Base-by-base conservation (phyloP, 1,140 invertebrate genomes). In the Drepana arcuata region DNA sequence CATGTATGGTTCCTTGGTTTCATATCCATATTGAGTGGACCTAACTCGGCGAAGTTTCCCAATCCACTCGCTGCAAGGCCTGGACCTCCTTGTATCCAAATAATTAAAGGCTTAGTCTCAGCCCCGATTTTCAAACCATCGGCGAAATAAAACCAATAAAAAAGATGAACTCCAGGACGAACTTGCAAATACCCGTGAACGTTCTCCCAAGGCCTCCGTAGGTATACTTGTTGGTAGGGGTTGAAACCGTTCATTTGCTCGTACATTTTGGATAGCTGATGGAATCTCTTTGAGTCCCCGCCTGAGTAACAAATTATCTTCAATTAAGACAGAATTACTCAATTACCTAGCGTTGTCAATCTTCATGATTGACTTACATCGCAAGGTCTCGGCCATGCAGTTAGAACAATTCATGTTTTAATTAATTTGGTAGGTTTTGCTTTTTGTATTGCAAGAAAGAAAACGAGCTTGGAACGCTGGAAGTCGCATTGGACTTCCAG, bases 51-150 rank as follows among this genome's bases (percentile, higher is more conserved):
- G 41, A 81, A 81, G 37, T 75, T 74, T 7, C 57, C 73, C 16
- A 78, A 41, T 4, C 73, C 71, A 34, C 55, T 65, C 1, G 73
- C 72, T n/a, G 77, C 67, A 14, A 74, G 46, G 0, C 73, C 75
- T 15, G 73, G 75, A 7, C 75, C 75, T 5, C 75, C 75, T 47
- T 80, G 73, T 9, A 80, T 65, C 75, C 75, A 80, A 54, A 81
- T 81, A 34, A 81, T 51, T 1, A 81, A 43, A 0, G 77, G 77
- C 16, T 78, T 81, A 3, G 34, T 23, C 7, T 57, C 41, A 2
- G 73, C 65, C 2, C 57, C 58, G 14, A 30, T 11, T 7, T 37
- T 37, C 1, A 48, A 66, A 2, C 73, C 73, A 40, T 81, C 69
- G 7, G 73, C 77, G 14, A 65, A 81, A 28, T 70, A 81, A 10